phyloP scores from a whole-genome alignment of 2,797 vertebrate species.

The Falco cherrug region DNA sequence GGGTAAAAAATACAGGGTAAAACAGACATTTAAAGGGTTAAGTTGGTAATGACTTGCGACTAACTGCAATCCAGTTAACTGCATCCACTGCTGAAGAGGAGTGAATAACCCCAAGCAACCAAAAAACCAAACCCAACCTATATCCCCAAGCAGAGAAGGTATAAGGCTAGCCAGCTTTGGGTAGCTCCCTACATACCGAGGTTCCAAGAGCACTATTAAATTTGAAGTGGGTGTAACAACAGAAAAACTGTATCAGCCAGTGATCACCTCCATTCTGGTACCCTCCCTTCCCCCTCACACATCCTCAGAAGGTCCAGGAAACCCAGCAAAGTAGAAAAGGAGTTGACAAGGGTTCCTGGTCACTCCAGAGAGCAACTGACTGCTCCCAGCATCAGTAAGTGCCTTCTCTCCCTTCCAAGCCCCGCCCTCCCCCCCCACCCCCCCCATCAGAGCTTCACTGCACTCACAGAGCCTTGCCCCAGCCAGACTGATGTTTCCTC shows the following conservation, averaged over 20 bases:
- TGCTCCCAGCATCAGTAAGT: not conserved
- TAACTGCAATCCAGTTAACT: not conserved
- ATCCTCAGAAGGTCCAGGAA: not conserved
- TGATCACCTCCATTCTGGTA: fast-evolving
- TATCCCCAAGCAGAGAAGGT: not conserved
- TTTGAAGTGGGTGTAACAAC: not conserved
- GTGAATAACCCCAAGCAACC: not conserved
- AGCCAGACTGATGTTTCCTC: not conserved
- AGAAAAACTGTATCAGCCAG: not conserved
- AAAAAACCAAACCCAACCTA: not conserved
- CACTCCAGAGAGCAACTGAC: not conserved
- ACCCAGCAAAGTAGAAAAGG: not conserved
- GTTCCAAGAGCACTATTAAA: not conserved
- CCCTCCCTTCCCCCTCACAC: not conserved
- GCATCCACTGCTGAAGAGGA: not conserved
- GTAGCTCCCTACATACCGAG: not conserved
- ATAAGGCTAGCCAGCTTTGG: not conserved
- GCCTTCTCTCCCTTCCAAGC: not conserved
- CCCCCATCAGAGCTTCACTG: not conserved
- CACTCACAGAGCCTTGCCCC: not conserved
- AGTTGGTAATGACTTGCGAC: not conserved
- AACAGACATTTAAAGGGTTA: not conserved
- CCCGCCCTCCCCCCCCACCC: no score
- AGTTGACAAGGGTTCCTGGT: fast-evolving
- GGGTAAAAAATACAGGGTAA: not conserved